phyloP scores from a whole-genome alignment of 2,888 invertebrate genomes.

The Sinelater perroti region DNA sequence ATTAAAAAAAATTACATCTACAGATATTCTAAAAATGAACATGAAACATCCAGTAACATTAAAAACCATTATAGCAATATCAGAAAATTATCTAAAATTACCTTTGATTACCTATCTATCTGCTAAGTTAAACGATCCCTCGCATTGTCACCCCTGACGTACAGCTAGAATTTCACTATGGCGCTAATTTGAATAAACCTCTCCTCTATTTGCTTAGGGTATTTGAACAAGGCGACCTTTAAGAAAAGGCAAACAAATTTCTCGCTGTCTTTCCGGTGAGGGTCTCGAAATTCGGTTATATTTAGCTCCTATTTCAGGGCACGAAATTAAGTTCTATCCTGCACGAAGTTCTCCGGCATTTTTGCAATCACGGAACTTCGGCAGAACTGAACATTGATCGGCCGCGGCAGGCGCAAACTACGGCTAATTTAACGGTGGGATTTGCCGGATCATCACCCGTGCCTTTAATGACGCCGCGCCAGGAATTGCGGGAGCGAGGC shows the following conservation, averaged over 20 bases:
- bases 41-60: too few species aligned
- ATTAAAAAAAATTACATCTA: too few species aligned
- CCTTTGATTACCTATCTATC: too few species aligned
- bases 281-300: constrained; percentile 23
- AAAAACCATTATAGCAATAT: too few species aligned
- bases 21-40: too few species aligned
- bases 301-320: not conserved
- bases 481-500: constrained; percentile 43
- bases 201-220: constrained; percentile 56
- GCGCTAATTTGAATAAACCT: constrained; percentile 47
- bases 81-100: too few species aligned
- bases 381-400: constrained; percentile 18
- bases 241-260: constrained; percentile 53
- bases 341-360: not conserved
- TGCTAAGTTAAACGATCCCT: constrained; percentile 2
- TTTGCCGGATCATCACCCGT: constrained; percentile 53
- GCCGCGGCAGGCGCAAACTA: constrained; percentile 26
- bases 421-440: constrained; percentile 39
- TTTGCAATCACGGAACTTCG: not conserved
- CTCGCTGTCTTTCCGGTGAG: constrained; percentile 42
- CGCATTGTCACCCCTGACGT: not conserved
- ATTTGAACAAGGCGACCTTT: constrained; percentile 54
- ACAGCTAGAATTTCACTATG: constrained; percentile 43
- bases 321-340: not conserved
- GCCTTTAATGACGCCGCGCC: constrained; percentile 49